phyloP scores from a whole-genome alignment of 2,113 vertebrate genomes.

The Climacteris rufus region DNA sequence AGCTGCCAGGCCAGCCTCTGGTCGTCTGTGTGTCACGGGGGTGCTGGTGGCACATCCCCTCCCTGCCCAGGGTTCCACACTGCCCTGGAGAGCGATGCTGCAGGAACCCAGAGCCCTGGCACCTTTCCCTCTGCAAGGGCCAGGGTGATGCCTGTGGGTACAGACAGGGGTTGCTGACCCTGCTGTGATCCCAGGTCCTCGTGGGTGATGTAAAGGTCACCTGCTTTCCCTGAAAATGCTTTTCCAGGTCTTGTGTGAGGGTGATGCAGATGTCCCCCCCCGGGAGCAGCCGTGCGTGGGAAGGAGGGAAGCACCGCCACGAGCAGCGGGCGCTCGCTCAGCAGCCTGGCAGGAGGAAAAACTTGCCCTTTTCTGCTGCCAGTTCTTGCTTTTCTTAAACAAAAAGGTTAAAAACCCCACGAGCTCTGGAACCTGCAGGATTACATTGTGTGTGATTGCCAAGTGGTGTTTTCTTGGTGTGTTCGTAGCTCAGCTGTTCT shows the following conservation, averaged over 20 bases:
- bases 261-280: neutral
- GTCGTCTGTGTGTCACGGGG: accelerated
- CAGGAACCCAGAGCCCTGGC: accelerated
- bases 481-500: neutral
- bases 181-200: neutral
- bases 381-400: neutral
- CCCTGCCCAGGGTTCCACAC: neutral
- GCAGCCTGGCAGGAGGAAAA: neutral
- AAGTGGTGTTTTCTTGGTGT: neutral
- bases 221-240: neutral
- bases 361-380: neutral
- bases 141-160: accelerated
- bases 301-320: neutral
- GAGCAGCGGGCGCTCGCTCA: accelerated
- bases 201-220: accelerated
- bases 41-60: neutral
- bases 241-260: neutral
- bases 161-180: neutral
- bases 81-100: neutral
- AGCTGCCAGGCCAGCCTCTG: accelerated
- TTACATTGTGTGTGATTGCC: neutral
- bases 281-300: accelerated
- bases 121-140: neutral
- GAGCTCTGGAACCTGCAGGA: neutral
- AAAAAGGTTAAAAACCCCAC: neutral